These are phyloP conservation scores for Lycaon pictus DNA, from an alignment of 2,113 vertebrate genomes.

Conservation along the genomic window DNA sequence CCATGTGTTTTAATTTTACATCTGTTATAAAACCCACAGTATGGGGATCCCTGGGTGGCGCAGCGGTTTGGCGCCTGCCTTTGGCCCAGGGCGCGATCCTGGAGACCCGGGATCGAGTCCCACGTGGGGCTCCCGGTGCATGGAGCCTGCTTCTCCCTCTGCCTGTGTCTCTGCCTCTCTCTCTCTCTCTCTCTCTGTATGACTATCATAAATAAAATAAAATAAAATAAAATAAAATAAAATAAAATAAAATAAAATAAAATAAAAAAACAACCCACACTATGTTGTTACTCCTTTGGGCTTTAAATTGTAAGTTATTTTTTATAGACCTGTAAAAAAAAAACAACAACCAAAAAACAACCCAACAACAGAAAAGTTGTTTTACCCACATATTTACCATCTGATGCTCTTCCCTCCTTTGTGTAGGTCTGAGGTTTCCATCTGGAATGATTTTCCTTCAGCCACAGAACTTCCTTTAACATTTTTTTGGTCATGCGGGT, in stretches of 20 bases:
- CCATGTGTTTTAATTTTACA: background rate
- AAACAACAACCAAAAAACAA: too few relatives aligned
- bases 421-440: background rate
- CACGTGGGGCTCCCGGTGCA: too few relatives aligned
- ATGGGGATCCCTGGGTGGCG: too few relatives aligned
- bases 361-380: background rate
- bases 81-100: too few relatives aligned
- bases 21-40: background rate
- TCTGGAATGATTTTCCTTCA: conserved; percentile 45
- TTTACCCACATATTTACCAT: background rate
- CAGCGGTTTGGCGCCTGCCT: too few relatives aligned
- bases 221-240: too few relatives aligned
- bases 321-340: background rate
- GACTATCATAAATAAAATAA: too few relatives aligned
- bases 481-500: background rate
- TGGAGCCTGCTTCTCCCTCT: too few relatives aligned
- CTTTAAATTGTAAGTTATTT: background rate
- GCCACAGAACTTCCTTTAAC: background rate
- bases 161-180: too few relatives aligned
- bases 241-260: too few relatives aligned
- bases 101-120: too few relatives aligned
- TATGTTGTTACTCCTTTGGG: background rate
- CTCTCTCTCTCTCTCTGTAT: too few relatives aligned
- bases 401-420: background rate
- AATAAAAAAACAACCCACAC: background rate